These are phyloP conservation scores for Rhodophaea formosa DNA, from an alignment of 2,888 invertebrate species.

Conservation along the genomic window DNA sequence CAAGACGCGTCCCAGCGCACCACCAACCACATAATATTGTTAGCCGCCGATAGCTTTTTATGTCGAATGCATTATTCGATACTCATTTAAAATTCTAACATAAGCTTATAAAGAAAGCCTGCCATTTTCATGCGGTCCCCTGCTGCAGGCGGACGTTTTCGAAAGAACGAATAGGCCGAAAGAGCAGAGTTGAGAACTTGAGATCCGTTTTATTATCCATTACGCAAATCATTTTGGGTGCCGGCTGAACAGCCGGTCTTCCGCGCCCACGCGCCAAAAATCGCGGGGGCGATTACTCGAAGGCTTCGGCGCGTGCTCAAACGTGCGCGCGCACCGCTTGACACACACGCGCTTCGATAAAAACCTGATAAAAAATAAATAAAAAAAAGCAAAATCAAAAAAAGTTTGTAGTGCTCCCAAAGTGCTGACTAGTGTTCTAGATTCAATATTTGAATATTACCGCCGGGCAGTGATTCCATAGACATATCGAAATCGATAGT, in stretches of 20 bases:
- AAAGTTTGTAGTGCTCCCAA: slow-evolving; percentile 16
- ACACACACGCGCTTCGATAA: slow-evolving; percentile 64
- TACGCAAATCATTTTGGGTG: slow-evolving; percentile 75
- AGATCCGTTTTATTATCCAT: slow-evolving; percentile 58
- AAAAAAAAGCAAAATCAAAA: slow-evolving; percentile 36
- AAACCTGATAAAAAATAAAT: slow-evolving; percentile 43
- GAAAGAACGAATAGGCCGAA: slow-evolving; percentile 17
- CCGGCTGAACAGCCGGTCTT: slow-evolving; percentile 48
- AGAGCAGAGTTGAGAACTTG: slow-evolving; percentile 26
- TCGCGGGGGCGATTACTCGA: slow-evolving; percentile 72
- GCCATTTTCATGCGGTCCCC: slow-evolving; percentile 75
- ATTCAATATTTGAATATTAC: slow-evolving; percentile 29
- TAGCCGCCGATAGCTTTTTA: slow-evolving; percentile 80
- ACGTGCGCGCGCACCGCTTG: slow-evolving; percentile 68
- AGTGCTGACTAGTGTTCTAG: slow-evolving; percentile 6
- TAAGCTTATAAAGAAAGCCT: slow-evolving; percentile 75
- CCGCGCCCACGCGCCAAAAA: slow-evolving; percentile 71
- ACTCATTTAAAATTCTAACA: slow-evolving; percentile 81
- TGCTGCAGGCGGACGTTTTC: slow-evolving; percentile 67
- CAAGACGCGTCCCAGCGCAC: slow-evolving; percentile 75
- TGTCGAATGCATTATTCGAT: slow-evolving; percentile 80
- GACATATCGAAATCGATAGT: slow-evolving; percentile 44
- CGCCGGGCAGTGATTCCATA: slow-evolving; percentile 46
- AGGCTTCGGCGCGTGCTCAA: slow-evolving; percentile 75
- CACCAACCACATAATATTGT: slow-evolving; percentile 79